A percentile compares a stretch with the other conserved stretches of the same genome.
phyloP scores from a whole-genome alignment of 2,888 invertebrate genomes.

The Dryobota labecula region DNA sequence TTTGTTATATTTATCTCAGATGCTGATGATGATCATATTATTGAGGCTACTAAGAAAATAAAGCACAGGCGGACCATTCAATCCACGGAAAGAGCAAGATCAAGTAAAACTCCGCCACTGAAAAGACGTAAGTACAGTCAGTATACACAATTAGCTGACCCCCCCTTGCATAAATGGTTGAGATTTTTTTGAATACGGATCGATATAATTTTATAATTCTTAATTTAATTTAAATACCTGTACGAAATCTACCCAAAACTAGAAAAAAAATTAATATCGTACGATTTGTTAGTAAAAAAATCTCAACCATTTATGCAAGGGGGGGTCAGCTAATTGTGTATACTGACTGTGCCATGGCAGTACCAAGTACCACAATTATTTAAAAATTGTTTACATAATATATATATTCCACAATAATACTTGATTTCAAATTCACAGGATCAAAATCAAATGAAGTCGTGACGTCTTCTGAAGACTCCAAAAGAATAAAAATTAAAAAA shows the following conservation, averaged over 20 bases:
- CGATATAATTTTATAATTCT: too few species aligned
- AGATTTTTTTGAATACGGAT: too few species aligned
- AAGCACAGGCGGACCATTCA: constrained; percentile 11
- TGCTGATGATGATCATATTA: constrained; percentile 13
- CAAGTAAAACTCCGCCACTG: constrained; percentile 17
- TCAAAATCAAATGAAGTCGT: constrained; percentile 37
- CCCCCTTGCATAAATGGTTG: too few species aligned
- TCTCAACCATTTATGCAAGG: too few species aligned
- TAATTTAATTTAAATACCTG: too few species aligned
- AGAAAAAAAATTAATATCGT: too few species aligned
- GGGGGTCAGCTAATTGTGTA: too few species aligned
- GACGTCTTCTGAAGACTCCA: constrained; percentile 20
- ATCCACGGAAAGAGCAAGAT: constrained; percentile 12
- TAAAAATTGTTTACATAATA: background rate
- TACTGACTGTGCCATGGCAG: too few species aligned
- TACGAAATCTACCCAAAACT: too few species aligned
- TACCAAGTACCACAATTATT: background rate
- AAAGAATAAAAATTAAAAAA: constrained; percentile 35
- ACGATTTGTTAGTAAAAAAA: too few species aligned
- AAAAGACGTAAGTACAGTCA: constrained; percentile 57
- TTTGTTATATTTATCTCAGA: constrained; percentile 25
- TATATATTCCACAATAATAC: constrained; percentile 12
- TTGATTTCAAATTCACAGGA: constrained; percentile 35
- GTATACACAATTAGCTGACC: too few species aligned
- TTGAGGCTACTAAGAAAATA: constrained; percentile 29